Evolutionary conservation across 2,888 invertebrate species (phyloP).

Genomic region (Morpho helenor): DNA sequence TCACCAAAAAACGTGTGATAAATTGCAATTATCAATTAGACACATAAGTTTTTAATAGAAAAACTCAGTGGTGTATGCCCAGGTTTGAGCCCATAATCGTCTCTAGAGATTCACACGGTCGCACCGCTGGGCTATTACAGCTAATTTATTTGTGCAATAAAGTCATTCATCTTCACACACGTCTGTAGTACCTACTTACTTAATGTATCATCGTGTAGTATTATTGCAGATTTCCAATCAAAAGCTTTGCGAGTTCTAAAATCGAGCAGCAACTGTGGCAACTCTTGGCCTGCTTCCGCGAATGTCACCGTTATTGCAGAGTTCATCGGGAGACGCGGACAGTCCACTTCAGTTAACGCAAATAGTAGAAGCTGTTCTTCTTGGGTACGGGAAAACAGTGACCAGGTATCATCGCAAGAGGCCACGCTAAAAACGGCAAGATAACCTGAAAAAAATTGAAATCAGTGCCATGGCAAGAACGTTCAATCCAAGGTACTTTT

Average conservation of each 20-base stretch:
- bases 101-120: too few species aligned
- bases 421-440: constrained; percentile 86
- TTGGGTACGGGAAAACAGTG: constrained; percentile 80
- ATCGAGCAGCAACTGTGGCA: constrained; percentile 88
- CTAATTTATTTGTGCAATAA: too few species aligned
- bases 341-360: constrained; percentile 88
- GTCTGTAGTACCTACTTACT: constrained; percentile 77
- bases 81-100: too few species aligned
- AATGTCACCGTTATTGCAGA: constrained; percentile 86
- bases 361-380: constrained; percentile 84
- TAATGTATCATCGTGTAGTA: constrained; percentile 86
- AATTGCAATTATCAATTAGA: too few species aligned
- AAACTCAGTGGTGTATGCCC: too few species aligned
- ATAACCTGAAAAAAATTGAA: constrained; percentile 73
- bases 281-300: constrained; percentile 83
- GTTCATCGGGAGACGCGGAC: constrained; percentile 84
- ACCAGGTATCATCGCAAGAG: constrained; percentile 88
- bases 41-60: too few species aligned
- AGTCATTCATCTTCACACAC: too few species aligned
- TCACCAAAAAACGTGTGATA: too few species aligned
- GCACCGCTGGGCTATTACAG: too few species aligned
- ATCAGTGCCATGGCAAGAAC: too few species aligned
- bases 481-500: too few species aligned
- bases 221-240: constrained; percentile 84
- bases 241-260: constrained; percentile 82